phyloP scores from a whole-genome alignment of 2,797 vertebrate genomes.

The Sebastes dallii region DNA sequence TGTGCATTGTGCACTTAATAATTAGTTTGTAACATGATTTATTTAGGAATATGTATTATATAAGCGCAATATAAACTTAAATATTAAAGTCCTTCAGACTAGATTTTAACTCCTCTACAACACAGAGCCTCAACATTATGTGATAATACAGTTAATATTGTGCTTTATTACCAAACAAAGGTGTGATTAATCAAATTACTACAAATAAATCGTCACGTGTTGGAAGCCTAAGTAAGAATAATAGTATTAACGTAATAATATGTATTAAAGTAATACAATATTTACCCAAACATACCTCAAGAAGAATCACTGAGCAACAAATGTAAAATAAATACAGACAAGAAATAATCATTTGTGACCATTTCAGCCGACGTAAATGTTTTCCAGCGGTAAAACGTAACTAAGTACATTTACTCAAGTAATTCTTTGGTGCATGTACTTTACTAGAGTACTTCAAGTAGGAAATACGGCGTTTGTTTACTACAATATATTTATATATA shows the following conservation, averaged over 20 bases:
- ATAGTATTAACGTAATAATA: no score
- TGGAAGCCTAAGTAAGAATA: no score
- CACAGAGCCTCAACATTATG: background rate
- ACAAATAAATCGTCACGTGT: rapidly evolving
- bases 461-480: no score
- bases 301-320: background rate
- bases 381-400: no score
- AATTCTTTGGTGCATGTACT: rapidly evolving
- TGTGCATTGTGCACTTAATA: background rate
- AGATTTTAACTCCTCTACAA: background rate
- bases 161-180: background rate
- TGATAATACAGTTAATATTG: background rate
- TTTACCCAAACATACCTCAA: background rate
- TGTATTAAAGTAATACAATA: background rate
- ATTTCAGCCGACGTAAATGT: no score
- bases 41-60: rapidly evolving
- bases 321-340: background rate
- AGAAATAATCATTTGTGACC: background rate
- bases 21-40: background rate
- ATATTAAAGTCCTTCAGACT: background rate
- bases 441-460: no score
- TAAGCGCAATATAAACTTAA: background rate
- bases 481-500: no score
- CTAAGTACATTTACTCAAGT: no score
- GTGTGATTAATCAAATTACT: background rate